Base-by-base conservation (phyloP, 1,140 invertebrate species). In the Sesamia nonagrioides region DNA sequence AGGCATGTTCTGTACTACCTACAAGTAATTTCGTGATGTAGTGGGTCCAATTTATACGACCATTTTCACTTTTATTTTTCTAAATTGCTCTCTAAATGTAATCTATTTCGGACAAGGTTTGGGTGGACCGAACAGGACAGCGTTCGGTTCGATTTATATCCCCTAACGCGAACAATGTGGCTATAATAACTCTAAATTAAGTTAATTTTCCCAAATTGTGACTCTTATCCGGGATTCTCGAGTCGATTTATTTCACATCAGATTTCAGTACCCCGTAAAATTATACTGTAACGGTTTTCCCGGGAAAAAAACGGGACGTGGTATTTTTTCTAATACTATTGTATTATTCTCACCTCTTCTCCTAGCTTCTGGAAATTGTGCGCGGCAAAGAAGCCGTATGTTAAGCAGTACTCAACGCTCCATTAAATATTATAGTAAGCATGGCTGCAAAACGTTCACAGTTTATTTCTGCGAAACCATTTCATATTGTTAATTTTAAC, bases 401-500 rank as follows among this genome's bases (percentile, higher is more conserved):
- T 45, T 35, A 61, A 9, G 1, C 40, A 35, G 68, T 71, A 35
- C 27, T 73, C 52, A 45, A 58, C 71, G 13, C 35, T 18, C 71
- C 15, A 60, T 73, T 56, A 21, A 58, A 45, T 60, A 45, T 27
- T 56, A 18, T 27, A 71, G 6, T 71, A 27, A 27, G 71, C 6
- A 40, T 8, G 37, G 35, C n/a, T 58, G 48, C 68, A 60, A 40
- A 21, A 21, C 71, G 37, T 58, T 58, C 37, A 11, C 33, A 27
- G 68, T 13, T 33, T 18, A 40, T 27, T 42, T 45, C 40, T 45
- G 15, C 13, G 48, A 7, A 42, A 42, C 18, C 13, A 6, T 21
- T 52, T 52, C 35, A 58, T 73, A 27, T 58, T 60, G 50, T 60
- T 45, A 68, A 18, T 78, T 78, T 78, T 77, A 54, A 61, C 35